A percentile compares a stretch with the other conserved stretches of the same genome.
These are phyloP conservation scores for Aptenodytes forsteri DNA, from an alignment of 2,113 vertebrate genomes.

Conservation along the genomic window DNA sequence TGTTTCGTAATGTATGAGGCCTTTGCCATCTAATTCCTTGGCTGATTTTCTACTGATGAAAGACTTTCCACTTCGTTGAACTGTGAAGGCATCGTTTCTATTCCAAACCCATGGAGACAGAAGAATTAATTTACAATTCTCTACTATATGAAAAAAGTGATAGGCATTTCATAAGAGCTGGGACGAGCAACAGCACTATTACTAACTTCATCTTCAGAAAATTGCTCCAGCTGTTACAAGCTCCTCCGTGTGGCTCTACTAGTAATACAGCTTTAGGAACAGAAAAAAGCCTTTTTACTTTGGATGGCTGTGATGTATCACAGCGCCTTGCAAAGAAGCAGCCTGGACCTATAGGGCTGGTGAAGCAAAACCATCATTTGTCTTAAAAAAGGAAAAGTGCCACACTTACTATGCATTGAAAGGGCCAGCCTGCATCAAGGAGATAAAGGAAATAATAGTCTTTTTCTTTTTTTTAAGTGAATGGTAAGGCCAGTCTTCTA, in stretches of 20 bases:
- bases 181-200: neutral
- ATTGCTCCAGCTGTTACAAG: neutral
- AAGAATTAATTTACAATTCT: conserved; percentile 43
- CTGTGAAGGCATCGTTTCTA: conserved; percentile 38
- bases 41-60: conserved; percentile 54
- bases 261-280: neutral
- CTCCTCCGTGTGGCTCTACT: neutral
- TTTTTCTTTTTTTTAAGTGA: neutral
- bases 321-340: neutral
- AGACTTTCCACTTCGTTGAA: conserved; percentile 59
- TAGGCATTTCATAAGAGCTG: neutral
- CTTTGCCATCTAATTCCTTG: conserved; percentile 42
- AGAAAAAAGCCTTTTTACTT: neutral
- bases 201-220: conserved; percentile 26
- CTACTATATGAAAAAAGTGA: neutral
- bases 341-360: neutral
- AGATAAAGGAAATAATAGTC: neutral
- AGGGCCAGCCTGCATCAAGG: neutral
- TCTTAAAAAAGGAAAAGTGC: neutral
- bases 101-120: conserved; percentile 24
- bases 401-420: neutral
- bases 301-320: neutral
- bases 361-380: neutral
- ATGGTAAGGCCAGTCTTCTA: neutral
- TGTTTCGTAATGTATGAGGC: conserved; percentile 43